A percentile compares a stretch with the other conserved stretches of the same genome.
These are phyloP conservation scores for Scopus umbretta DNA, from an alignment of 2,113 vertebrate genomes.

Conservation along the genomic window DNA sequence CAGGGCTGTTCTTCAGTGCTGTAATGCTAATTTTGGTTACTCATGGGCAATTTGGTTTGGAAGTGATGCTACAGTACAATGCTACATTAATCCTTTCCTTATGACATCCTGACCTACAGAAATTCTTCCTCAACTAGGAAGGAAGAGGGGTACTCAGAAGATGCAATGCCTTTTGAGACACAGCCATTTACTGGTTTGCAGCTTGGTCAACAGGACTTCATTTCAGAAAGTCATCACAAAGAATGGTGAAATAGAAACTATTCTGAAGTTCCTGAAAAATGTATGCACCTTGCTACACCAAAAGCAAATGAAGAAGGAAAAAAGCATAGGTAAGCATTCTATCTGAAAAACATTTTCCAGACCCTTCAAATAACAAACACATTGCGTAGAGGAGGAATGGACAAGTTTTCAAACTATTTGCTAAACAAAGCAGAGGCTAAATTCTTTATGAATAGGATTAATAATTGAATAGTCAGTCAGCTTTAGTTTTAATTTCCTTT, in stretches of 20 bases:
- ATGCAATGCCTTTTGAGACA: neutral
- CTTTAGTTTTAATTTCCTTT: neutral
- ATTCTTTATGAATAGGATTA: conserved; percentile 24
- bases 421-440: neutral
- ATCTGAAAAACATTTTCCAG: neutral
- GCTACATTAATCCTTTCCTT: neutral
- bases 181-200: neutral
- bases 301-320: neutral
- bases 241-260: neutral
- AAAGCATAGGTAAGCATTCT: neutral
- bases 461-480: conserved; percentile 19
- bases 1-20: neutral
- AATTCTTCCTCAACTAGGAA: neutral
- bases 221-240: neutral
- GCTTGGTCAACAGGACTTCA: neutral
- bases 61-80: neutral
- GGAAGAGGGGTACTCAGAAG: neutral
- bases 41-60: neutral
- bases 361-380: neutral
- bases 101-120: neutral
- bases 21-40: neutral
- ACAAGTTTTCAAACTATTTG: neutral
- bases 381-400: neutral
- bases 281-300: neutral
- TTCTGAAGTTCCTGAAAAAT: neutral